Base-by-base conservation (phyloP, 2,113 vertebrate genomes). In the Xiphophorus couchianus region DNA sequence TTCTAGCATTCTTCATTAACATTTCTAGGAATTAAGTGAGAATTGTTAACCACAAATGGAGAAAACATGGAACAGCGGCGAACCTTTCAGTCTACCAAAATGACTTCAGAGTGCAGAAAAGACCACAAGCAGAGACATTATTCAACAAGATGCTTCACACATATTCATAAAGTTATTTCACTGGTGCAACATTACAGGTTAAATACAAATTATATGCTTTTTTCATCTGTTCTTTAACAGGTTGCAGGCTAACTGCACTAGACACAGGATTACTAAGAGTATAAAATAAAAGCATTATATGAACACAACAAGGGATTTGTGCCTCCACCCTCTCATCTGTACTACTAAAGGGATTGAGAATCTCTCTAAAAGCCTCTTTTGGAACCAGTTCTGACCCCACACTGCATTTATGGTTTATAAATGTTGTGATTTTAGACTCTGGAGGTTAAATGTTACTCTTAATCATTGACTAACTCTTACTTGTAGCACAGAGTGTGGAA, bases 241-340 rank as follows among this genome's bases (percentile, higher is more conserved):
- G 51, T 42, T 51, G 48, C 14, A 27, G 64, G 78, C 75, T 77
- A 86, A 86, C 78, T 37, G 74, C 70, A 64, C 71, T 73, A 30
- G 6, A 35, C 44, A 62, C 62, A 64, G 80, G 80, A 85, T 89
- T 89, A 77, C 54, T 84, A 62, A 70, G 62, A 39, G 74, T 37
- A 75, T 68, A 51, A 69, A 78, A 69, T 75, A 67, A 83, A 76
- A 71, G 62, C 71, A n/a, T 35, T 25, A 31, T n/a, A 62, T 11
- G 62, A 67, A 77, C 35, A 70, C 31, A 42, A 37, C 31, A 22
- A 64, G 33, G 62, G 83, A 69, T 77, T 87, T 77, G 74, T 74
- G 39, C 65, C 28, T 54, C 30, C 62, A 63, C 39, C 7, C 77
- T 27, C 28, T 39, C 39, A 19, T 73, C n/a, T 65, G 66, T 77